A percentile compares a stretch with the other conserved stretches of the same genome.
These are phyloP conservation scores for Lasioglossum albipes DNA, from an alignment of 1,140 invertebrate species.

Conservation along the genomic window DNA sequence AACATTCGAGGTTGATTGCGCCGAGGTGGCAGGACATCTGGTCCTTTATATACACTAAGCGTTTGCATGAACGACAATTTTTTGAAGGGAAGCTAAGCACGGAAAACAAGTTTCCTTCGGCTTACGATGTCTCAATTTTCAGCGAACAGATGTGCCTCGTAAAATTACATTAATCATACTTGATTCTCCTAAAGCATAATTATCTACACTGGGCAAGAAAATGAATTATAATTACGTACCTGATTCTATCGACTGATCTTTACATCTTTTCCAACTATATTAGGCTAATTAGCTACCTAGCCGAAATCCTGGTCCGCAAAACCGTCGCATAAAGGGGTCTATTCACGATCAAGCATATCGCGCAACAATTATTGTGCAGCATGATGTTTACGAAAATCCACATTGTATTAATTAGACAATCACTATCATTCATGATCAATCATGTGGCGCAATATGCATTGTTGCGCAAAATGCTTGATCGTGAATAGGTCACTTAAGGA, in stretches of 20 bases:
- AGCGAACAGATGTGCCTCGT: constrained; percentile 48
- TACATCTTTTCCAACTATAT: too few relatives aligned
- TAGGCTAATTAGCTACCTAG: too few relatives aligned
- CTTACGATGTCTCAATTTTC: constrained; percentile 60
- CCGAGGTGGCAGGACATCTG: constrained; percentile 63
- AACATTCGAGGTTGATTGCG: constrained; percentile 63
- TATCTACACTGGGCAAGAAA: not conserved
- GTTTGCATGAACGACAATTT: constrained; percentile 58
- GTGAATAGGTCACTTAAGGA: too few relatives aligned
- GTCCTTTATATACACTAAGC: constrained; percentile 53
- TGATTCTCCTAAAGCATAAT: not conserved
- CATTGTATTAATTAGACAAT: too few relatives aligned
- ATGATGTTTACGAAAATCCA: too few relatives aligned
- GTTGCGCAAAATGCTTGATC: too few relatives aligned
- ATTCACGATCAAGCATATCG: too few relatives aligned
- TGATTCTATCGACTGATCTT: not conserved
- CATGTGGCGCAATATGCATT: too few relatives aligned
- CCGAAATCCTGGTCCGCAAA: too few relatives aligned
- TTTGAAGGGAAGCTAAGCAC: constrained; percentile 56
- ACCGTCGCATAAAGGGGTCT: too few relatives aligned
- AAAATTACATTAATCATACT: not conserved
- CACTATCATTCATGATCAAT: too few relatives aligned
- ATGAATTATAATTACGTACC: not conserved
- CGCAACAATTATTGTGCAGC: too few relatives aligned
- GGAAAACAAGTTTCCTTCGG: constrained; percentile 49